Percentiles rank a stretch among this genome's conserved stretches.
phyloP scores from a whole-genome alignment of 1,140 invertebrate genomes.

The Ceratosolen solmsi region DNA sequence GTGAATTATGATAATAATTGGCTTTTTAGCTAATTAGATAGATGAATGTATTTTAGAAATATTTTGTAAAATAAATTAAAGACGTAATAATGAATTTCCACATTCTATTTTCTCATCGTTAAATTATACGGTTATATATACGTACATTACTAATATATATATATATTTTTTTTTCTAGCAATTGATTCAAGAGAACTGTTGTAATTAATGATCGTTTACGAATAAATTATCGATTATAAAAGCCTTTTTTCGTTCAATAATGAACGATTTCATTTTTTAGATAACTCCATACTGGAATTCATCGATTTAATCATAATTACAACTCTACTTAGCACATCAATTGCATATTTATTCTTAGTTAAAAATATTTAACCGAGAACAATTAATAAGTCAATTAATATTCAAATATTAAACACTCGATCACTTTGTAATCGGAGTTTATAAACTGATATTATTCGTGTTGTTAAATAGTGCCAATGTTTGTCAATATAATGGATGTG shows the following conservation, averaged over 20 bases:
- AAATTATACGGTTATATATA: background rate
- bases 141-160: background rate
- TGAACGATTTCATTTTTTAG: constrained; percentile 15
- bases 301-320: background rate
- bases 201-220: constrained; percentile 8
- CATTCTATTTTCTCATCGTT: background rate
- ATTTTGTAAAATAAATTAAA: background rate
- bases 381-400: constrained; percentile 5
- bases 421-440: constrained; percentile 12
- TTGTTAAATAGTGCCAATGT: constrained; percentile 14
- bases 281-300: too few species aligned
- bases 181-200: background rate
- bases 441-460: constrained; percentile 1
- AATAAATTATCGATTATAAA: constrained; percentile 26
- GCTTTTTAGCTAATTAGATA: background rate
- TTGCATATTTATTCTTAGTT: background rate
- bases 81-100: background rate
- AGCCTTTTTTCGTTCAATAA: constrained; percentile 4
- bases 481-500: constrained; percentile 9
- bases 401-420: background rate
- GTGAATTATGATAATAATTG: background rate
- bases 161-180: background rate
- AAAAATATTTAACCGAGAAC: background rate
- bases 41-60: background rate
- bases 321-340: too few species aligned